Conservation (phyloP, 1,140 invertebrate genomes). For the Drosophila kanapiae region DNA sequence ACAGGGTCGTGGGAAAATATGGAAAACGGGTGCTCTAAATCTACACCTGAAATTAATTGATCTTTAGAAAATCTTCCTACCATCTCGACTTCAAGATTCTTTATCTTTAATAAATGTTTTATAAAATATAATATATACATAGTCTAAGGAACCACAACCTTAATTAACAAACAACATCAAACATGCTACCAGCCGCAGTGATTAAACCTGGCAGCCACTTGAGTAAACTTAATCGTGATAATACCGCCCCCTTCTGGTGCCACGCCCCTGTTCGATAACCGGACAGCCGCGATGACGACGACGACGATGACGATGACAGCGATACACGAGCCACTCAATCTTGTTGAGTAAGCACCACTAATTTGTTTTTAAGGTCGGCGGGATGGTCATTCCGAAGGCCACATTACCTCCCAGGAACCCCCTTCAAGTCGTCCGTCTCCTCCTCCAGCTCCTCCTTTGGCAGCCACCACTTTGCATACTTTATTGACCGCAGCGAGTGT, state of each 20-base stretch:
- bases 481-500: slow-evolving; percentile 66
- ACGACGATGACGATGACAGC: slow-evolving; percentile 70
- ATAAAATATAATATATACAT: no score
- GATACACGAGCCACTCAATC: slow-evolving; percentile 71
- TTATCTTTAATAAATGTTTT: no score
- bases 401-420: not conserved
- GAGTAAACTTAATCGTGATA: not conserved
- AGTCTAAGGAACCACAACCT: not conserved
- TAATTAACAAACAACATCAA: not conserved
- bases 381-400: slow-evolving; percentile 17
- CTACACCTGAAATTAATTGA: no score
- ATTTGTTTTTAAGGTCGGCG: slow-evolving; percentile 71
- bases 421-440: not conserved
- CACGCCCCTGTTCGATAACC: slow-evolving; percentile 10
- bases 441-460: not conserved
- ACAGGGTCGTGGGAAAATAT: slow-evolving; percentile 14
- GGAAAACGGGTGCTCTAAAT: not conserved
- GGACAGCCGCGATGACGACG: slow-evolving; percentile 5
- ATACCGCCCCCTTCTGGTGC: not conserved
- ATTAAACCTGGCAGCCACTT: not conserved
- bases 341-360: slow-evolving; percentile 80
- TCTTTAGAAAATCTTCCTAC: not conserved
- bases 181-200: not conserved
- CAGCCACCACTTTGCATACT: slow-evolving; percentile 64
- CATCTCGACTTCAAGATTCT: no score